Base-by-base conservation (phyloP, 2,888 invertebrate genomes). In the Noctuana brunneofusca region DNA sequence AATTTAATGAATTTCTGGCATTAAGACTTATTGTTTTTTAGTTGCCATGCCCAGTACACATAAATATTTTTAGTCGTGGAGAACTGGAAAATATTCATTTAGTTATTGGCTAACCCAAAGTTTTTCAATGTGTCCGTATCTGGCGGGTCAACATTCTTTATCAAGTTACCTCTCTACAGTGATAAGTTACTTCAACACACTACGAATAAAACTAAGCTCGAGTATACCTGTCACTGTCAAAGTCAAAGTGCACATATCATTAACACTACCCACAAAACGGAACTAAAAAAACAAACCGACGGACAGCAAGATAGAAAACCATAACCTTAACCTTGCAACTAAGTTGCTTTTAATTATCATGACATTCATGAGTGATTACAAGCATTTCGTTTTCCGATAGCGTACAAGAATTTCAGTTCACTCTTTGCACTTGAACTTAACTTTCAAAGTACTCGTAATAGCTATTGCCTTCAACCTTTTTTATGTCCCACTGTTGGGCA, bases 261-360 rank as follows among this genome's bases (percentile, higher is more conserved):
- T n/a, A n/a, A n/a, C n/a, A n/a, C n/a, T n/a, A n/a, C n/a, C n/a
- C n/a, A n/a, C n/a, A n/a, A n/a, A n/a, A n/a, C n/a, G n/a, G n/a
- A n/a, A n/a, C n/a, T n/a, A n/a, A n/a, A 35, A n/a, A 32, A 12
- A 32, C 12, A 32, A 11, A 32, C 12, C 0, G 2, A 35, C n/a
- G n/a, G 35, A 35, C 35, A 35, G 35, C n/a, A n/a, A 35, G n/a
- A 35, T 35, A n/a, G 35, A 35, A n/a, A n/a, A 35, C n/a, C 35
- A n/a, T 35, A n/a, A 35, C 35, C 35, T 35, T 35, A 35, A 35
- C n/a, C n/a, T 5, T n/a, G 35, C 35, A 35, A n/a, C n/a, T n/a
- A n/a, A n/a, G n/a, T 30, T 30, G 30, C 35, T 35, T 3, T 35
- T 35, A 3, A 30, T 8, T 4, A 30, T 30, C 30, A 1, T 38